phyloP scores from a whole-genome alignment of 2,888 invertebrate genomes.

The Melanophora roralis region DNA sequence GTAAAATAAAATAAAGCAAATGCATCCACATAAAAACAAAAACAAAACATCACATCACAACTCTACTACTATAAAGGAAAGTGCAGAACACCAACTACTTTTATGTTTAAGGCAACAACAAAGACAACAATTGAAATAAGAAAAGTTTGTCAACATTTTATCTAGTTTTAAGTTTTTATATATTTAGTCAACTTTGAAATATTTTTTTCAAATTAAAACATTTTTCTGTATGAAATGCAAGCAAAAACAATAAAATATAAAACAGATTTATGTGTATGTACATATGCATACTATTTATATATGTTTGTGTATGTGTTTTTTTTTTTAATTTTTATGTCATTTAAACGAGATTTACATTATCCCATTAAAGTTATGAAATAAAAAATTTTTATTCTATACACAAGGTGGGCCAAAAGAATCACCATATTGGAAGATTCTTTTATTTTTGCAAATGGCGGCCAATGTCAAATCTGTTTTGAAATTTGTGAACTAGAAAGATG shows the following conservation, averaged over 20 bases:
- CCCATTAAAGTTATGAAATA: no score
- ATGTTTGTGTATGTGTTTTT: background rate
- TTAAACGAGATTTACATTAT: no score
- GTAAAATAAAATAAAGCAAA: background rate
- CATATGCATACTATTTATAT: background rate
- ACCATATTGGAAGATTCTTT: no score
- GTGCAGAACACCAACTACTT: background rate
- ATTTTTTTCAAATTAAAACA: conserved; percentile 12
- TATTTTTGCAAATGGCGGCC: no score
- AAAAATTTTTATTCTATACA: no score
- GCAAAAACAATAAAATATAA: background rate
- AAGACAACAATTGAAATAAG: conserved; percentile 24
- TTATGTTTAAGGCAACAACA: conserved; percentile 18
- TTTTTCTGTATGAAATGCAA: conserved; percentile 30
- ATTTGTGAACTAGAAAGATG: no score
- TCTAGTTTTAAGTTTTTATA: conserved; percentile 25
- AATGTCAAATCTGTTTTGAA: no score
- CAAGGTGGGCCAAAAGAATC: no score
- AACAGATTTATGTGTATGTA: no score
- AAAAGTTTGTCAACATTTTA: conserved; percentile 56
- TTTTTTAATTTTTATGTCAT: background rate
- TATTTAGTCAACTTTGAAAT: background rate
- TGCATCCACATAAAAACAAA: background rate
- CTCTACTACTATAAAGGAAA: background rate
- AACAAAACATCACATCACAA: background rate